Base-by-base conservation (phyloP, 2,797 vertebrate genomes). In the Lithobates pipiens region DNA sequence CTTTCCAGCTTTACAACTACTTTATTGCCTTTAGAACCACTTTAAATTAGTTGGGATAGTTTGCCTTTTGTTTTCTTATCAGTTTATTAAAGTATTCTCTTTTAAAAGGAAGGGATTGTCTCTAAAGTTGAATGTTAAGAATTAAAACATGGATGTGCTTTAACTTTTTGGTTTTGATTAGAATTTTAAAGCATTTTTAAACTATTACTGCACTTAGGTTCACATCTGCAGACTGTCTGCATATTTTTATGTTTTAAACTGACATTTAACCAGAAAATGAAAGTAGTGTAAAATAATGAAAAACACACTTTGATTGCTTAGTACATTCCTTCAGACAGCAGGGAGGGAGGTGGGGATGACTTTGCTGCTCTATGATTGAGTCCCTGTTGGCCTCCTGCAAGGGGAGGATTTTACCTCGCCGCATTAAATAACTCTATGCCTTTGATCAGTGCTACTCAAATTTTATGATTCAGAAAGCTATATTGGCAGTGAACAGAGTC, bases 381-480 rank as follows among this genome's bases (percentile, higher is more conserved):
- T 86, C 85, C 85, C 85, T 73, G 29, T 82, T 86, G 80, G 80
- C 67, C 68, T 82, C 75, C 75, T 65, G 65, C 68, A 82, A 27
- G 79, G 74, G 72, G 72, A 67, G 50, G 50, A 81, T 82, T 86
- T 86, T 82, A 73, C 74, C 80, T 80, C 10, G 27, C 68, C 69
- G 75, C 80, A 73, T 86, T 82, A 78, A 86, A 82, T 82, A 86
- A 73, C 61, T 46, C 80, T 78, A 23, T 82, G 67, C 46, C 69
- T 86, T 86, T 86, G 85, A 86, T 86, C 79, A 82, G 67, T 78
- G 36, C 29, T 67, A 68, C 85, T 85, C 77, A 85, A 69, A 80
- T 80, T 82, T 86, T 77, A 82, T 86, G 67, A 86, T 77, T 86
- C 80, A 77, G 39, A 73, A 69, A 82, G 57, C 68, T 82, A 65